Base-by-base conservation (phyloP, 2,113 vertebrate genomes). In the Centrocercus urophasianus region DNA sequence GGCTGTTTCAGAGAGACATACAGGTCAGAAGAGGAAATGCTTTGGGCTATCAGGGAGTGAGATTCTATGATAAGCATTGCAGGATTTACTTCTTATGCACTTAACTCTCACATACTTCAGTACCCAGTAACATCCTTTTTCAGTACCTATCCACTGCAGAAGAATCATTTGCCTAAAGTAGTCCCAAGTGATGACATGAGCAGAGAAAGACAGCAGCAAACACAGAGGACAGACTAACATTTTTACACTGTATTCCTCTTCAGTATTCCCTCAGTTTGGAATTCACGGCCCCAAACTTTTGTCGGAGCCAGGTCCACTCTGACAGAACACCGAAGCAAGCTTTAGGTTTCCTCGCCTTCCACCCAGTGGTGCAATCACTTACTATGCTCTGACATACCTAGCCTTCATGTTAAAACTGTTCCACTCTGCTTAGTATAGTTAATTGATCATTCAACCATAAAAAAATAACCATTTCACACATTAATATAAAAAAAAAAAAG, bases 171-270 rank as follows among this genome's bases (percentile, higher is more conserved):
- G 34, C 28, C 25, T 72, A 11, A 56, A 38, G 38, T 24, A 43
- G 28, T 34, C 22, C 19, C 40, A 56, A 28, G 18, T 25, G 52
- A 56, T 40, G 2, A 3, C n/a, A 42, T 28, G 47, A 89, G 54
- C 32, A 75, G 34, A 77, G 20, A 89, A 8, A 52, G 15, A 8
- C 16, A 50, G 32, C 0, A 67, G 17, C 25, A 69, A 84, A 61
- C 6, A 2, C 1, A 3, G 27, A n/a, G 38, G 50, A 28, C 20
- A 77, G 56, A 36, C 6, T 6, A 6, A 5, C 36, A 4, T 54
- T 6, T 59, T 59, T 60, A 71, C 13, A 18, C 32, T 24, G 17
- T 28, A 42, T 75, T 70, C 17, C 17, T 70, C n/a, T 27, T 84
- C 28, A 78, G 25, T 20, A 78, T 64, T 20, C 19, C 52, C 19